Evolutionary conservation across 2,797 vertebrate species (phyloP).

Genomic region (Girardinus metallicus): DNA sequence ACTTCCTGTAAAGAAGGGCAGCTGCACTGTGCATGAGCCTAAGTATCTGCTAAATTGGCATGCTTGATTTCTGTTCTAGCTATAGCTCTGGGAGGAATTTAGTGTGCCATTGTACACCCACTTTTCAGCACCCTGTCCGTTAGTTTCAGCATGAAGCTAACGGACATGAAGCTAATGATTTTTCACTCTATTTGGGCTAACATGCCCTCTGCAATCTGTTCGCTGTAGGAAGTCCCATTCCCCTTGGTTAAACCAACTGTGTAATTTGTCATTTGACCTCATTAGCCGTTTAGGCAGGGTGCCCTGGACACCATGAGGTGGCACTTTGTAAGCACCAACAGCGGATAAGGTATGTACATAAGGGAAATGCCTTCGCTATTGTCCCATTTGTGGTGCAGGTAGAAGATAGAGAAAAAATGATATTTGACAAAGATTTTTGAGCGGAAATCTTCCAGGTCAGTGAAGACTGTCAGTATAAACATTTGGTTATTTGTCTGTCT

Average conservation of each 20-base stretch:
- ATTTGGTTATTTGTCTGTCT: no score
- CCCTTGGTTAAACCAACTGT: slow-evolving; percentile 70
- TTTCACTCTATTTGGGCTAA: slow-evolving; percentile 52
- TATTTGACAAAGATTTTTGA: not conserved
- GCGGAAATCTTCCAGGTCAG: not conserved
- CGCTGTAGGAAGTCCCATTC: slow-evolving; percentile 41
- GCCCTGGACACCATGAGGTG: slow-evolving; percentile 50
- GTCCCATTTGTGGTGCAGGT: not conserved
- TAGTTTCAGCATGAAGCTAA: slow-evolving; percentile 21
- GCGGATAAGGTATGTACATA: slow-evolving; percentile 16
- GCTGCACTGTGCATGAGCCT: slow-evolving; percentile 65
- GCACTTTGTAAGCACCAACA: slow-evolving; percentile 50
- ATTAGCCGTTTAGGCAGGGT: slow-evolving; percentile 70
- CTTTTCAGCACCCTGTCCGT: slow-evolving; percentile 27
- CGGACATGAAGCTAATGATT: slow-evolving; percentile 36
- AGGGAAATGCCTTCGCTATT: not conserved
- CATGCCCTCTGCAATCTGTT: slow-evolving; percentile 59
- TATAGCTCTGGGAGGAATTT: slow-evolving; percentile 8
- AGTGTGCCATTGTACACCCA: slow-evolving; percentile 12
- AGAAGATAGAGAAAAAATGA: not conserved
- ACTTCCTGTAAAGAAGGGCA: slow-evolving; percentile 57
- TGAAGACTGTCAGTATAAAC: not conserved
- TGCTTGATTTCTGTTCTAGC: slow-evolving; percentile 33
- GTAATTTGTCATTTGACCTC: slow-evolving; percentile 78
- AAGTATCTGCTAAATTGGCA: slow-evolving; percentile 35